Percentiles rank a stretch among this genome's conserved stretches.
Evolutionary conservation across 2,888 invertebrate species (phyloP).

Genomic region (Noctua janthe): DNA sequence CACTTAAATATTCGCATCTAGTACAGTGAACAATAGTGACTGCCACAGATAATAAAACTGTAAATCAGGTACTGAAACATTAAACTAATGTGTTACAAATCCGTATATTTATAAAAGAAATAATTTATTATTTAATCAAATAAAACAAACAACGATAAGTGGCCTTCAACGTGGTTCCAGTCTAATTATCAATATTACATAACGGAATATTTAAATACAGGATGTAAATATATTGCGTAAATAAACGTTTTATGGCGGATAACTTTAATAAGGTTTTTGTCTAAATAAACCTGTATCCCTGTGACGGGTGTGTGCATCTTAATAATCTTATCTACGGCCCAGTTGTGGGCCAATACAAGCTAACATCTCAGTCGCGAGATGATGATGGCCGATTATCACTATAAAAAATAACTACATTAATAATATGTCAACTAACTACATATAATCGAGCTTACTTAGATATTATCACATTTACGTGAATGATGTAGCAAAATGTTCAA

Average conservation of each 20-base stretch:
- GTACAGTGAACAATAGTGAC: background rate
- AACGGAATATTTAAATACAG: slow-evolving; percentile 29
- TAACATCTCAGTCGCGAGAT: background rate
- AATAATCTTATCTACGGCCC: background rate
- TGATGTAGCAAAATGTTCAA: background rate
- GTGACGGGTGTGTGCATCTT: background rate
- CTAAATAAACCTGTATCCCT: background rate
- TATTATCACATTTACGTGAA: slow-evolving; percentile 3
- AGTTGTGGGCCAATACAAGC: background rate
- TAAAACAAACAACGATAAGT: slow-evolving; percentile 41
- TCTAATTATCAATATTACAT: slow-evolving; percentile 52
- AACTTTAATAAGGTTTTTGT: background rate
- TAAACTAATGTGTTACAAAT: background rate
- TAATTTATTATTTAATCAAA: slow-evolving; percentile 34
- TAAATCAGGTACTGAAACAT: background rate
- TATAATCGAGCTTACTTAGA: slow-evolving; percentile 7
- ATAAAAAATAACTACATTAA: background rate
- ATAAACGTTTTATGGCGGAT: background rate
- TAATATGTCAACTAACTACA: background rate
- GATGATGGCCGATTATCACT: slow-evolving; percentile 1
- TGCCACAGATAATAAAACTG: background rate
- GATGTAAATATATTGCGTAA: slow-evolving; percentile 28
- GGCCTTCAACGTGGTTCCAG: slow-evolving; percentile 50
- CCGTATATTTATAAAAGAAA: slow-evolving; percentile 25
- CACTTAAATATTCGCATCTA: background rate